Percentiles rank a stretch among this genome's conserved stretches.
These are phyloP conservation scores for Etheostoma nigrum DNA, from an alignment of 2,797 vertebrate genomes.

Conservation along the genomic window DNA sequence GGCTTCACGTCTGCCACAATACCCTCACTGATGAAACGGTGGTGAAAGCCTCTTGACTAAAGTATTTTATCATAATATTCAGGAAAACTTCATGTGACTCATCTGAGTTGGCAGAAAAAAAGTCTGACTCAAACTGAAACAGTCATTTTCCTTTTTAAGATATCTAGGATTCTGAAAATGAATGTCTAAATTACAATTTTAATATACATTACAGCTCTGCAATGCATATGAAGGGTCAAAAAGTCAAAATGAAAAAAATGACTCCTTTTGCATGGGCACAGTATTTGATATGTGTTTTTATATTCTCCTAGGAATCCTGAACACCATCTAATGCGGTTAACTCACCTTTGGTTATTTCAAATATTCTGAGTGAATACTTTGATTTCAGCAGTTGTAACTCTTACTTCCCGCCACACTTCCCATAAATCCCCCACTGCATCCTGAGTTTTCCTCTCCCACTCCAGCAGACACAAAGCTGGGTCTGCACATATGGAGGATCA, in stretches of 20 bases:
- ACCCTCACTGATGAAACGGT: no score
- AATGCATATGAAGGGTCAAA: neutral
- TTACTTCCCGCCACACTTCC: neutral
- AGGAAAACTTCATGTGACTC: neutral
- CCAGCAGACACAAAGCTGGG: constrained; percentile 48
- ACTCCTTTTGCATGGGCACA: neutral
- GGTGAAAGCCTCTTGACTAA: no score
- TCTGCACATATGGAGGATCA: constrained; percentile 50
- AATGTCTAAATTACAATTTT: neutral
- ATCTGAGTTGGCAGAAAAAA: neutral
- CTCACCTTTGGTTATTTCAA: neutral
- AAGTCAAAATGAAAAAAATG: neutral
- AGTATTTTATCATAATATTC: neutral
- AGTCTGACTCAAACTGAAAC: neutral
- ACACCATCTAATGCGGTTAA: neutral
- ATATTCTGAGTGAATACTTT: neutral
- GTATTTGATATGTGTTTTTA: neutral
- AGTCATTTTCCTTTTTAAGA: no score
- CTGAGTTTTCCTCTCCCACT: no score
- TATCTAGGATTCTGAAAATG: no score
- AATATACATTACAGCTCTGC: no score
- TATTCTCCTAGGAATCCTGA: neutral
- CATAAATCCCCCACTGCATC: no score
- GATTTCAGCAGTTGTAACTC: neutral
- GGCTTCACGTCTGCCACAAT: no score